Percentiles rank a stretch among this genome's conserved stretches.
phyloP scores from a whole-genome alignment of 2,888 invertebrate species.

The Eustalomyia histrio region DNA sequence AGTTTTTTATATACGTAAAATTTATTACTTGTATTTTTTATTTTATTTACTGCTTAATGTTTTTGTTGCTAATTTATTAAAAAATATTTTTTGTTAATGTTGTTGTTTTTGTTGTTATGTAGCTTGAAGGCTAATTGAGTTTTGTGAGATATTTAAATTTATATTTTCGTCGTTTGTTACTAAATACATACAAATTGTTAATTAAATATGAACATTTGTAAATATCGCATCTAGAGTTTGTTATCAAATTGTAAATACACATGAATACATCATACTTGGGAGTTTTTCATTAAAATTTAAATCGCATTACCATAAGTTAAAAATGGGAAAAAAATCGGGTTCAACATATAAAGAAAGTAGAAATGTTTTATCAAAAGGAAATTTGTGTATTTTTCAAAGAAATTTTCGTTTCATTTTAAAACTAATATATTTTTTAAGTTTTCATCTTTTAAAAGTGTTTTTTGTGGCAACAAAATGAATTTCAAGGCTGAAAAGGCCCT shows the following conservation, averaged over 20 bases:
- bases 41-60: slow-evolving; percentile 7
- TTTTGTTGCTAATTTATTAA: slow-evolving; percentile 32
- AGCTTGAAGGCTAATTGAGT: slow-evolving; percentile 59
- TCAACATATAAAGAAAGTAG: no score
- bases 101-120: slow-evolving; percentile 10
- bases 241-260: background rate
- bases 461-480: no score
- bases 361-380: no score
- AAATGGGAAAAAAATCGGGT: no score
- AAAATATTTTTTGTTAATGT: slow-evolving; percentile 20
- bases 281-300: no score
- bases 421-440: no score
- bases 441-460: no score
- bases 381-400: no score
- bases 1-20: background rate
- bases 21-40: slow-evolving; percentile 24
- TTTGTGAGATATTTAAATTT: slow-evolving; percentile 50
- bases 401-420: no score
- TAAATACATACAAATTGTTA: background rate
- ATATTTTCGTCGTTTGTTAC: slow-evolving; percentile 3
- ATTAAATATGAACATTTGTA: background rate
- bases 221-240: background rate
- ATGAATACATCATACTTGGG: no score
- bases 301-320: no score
- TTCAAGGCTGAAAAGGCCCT: no score